Base-by-base conservation (phyloP, 2,797 vertebrate genomes). In the Danio jaintianensis region DNA sequence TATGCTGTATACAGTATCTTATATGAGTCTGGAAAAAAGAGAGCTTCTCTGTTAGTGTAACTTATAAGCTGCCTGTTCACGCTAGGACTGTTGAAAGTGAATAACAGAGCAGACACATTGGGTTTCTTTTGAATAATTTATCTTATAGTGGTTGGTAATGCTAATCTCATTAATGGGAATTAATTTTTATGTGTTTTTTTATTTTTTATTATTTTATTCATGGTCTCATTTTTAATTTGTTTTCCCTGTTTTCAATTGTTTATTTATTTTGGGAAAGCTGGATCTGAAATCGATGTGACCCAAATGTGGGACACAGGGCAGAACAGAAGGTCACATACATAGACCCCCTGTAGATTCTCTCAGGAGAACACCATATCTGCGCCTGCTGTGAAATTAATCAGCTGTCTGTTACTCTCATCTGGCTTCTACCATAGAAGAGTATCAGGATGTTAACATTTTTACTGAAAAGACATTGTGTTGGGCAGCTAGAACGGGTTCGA, bases 311-410 rank as follows among this genome's bases (percentile, higher is more conserved):
- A 66, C 61, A 66, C 15, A 5, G 61, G 9, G 74, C 13, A 45
- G 74, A 66, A 66, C 38, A 53, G 40, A 43, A 76, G 22, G 20
- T 43, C 50, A 66, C 20, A 55, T 76, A 18, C 50, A 55, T 43
- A 45, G 50, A 45, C 74, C 74, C 74, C 62, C 50, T 45, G 50
- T n/a, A 64, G 48, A 43, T 53, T 11, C 48, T 45, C 38, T 66
- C 5, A 42, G 48, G 59, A 55, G 38, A 22, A 43, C 48, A 64
- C 52, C 64, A 74, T 55, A 42, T 76, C 50, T 66, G 50, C 12
- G 9, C 48, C 40, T 56, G 61, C 62, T 56, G 74, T 55, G 74
- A 76, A 53, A 76, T 66, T 45, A 76, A 64, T 66, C 74, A 18
- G 40, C 38, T 66, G 61, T 66, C 40, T 53, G 40, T 66, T 76